Evolutionary conservation across 35 echinoderm and acorn worm species (phyloP).

Genomic region (Acanthaster planci): DNA sequence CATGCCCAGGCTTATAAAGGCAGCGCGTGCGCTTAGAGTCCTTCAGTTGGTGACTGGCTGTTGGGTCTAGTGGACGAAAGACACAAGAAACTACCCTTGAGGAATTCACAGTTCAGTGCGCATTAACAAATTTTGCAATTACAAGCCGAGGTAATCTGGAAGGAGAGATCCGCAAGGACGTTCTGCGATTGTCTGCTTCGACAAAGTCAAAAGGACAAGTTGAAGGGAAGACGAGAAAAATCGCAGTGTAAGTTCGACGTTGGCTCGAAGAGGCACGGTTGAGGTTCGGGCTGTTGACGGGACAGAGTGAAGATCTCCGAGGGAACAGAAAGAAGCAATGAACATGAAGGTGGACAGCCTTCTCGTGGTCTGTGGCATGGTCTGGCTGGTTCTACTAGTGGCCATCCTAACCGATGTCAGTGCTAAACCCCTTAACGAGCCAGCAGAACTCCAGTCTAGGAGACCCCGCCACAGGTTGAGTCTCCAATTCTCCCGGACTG

Average conservation of each 20-base stretch:
- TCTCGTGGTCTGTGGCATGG: neutral
- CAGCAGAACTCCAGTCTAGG: neutral
- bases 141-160: constrained; percentile 3
- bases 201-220: neutral
- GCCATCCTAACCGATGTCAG: neutral
- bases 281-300: too few species aligned
- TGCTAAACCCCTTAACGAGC: neutral
- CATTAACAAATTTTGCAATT: neutral
- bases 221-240: neutral
- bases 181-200: neutral
- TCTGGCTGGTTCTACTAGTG: neutral
- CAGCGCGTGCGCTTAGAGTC: neutral
- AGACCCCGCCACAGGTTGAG: neutral
- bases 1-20: constrained; percentile 9
- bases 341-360: constrained; percentile 10
- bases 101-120: constrained; percentile 2
- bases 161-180: neutral
- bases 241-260: neutral
- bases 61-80: neutral
- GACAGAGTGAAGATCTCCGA: neutral
- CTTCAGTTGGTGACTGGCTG: constrained; percentile 18
- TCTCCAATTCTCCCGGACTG: neutral
- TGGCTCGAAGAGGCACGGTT: too few species aligned
- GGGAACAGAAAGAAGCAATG: neutral
- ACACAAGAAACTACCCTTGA: neutral